A percentile compares a stretch with the other conserved stretches of the same genome.
phyloP scores from a whole-genome alignment of 2,888 invertebrate genomes.

The Pyrrhosoma nymphula region DNA sequence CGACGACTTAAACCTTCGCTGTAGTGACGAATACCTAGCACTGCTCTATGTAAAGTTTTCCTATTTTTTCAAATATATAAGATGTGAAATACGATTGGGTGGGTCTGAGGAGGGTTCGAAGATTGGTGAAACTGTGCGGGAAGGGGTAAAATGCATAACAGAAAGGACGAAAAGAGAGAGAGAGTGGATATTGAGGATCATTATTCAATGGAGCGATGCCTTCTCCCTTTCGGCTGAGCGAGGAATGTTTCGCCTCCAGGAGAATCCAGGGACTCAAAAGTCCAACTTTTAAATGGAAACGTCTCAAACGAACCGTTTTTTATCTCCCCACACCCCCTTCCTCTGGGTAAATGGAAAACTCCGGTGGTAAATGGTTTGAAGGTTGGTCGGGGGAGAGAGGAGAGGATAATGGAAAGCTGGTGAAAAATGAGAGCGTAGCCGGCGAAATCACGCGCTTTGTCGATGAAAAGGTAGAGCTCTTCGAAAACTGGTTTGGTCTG shows the following conservation, averaged over 20 bases:
- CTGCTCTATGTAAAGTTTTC: too few species aligned
- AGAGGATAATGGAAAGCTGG: background rate
- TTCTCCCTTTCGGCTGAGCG: background rate
- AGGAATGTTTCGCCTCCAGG: background rate
- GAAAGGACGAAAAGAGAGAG: background rate
- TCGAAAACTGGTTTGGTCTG: too few species aligned
- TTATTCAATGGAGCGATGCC: background rate
- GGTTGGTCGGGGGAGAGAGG: background rate
- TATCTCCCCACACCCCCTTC: background rate
- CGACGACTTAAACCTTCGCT: too few species aligned
- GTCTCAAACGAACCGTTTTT: background rate
- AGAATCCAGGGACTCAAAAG: background rate
- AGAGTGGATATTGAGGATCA: background rate
- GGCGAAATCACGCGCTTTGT: background rate
- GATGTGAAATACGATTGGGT: too few species aligned
- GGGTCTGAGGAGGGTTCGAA: too few species aligned
- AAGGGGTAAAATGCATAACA: background rate
- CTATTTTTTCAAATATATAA: too few species aligned
- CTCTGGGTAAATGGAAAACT: background rate
- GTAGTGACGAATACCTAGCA: too few species aligned
- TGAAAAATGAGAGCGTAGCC: background rate
- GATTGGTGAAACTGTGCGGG: background rate
- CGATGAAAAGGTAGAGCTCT: too few species aligned
- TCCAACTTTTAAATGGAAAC: background rate
- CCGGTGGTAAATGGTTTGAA: background rate